Percentiles rank a stretch among this genome's conserved stretches.
These are phyloP conservation scores for Caenorhabditis sp. DNA, from an alignment of 2,888 invertebrate genomes.

Conservation along the genomic window DNA sequence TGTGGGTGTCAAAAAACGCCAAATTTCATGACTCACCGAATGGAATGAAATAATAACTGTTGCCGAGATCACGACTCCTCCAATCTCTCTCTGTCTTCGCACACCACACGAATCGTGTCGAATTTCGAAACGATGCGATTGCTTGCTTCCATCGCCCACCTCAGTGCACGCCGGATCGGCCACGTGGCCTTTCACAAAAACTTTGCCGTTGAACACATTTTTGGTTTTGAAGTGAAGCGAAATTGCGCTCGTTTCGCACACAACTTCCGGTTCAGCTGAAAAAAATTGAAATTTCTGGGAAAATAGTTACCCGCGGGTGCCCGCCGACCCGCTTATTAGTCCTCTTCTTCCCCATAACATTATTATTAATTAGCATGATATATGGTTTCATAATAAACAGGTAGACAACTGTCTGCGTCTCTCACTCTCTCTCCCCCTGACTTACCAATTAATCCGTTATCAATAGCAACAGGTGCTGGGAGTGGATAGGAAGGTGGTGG, in stretches of 20 bases:
- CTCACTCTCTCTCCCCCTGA: neutral
- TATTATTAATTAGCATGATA: too few relatives aligned
- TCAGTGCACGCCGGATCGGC: conserved; percentile 43
- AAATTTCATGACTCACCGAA: conserved; percentile 43
- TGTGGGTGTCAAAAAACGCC: neutral
- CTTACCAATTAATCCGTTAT: neutral
- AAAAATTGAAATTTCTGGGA: neutral
- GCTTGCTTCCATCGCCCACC: conserved; percentile 44
- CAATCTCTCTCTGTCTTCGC: conserved; percentile 61
- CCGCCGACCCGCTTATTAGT: too few relatives aligned
- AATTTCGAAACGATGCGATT: conserved; percentile 57
- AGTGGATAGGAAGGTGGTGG: neutral
- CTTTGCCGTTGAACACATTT: conserved; percentile 64
- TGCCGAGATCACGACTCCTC: conserved; percentile 64
- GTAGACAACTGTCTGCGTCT: too few relatives aligned
- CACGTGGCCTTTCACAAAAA: conserved; percentile 67
- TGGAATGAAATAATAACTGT: conserved; percentile 68
- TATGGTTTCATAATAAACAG: too few relatives aligned
- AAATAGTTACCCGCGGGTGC: too few relatives aligned
- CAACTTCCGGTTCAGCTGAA: conserved; percentile 65
- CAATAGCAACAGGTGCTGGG: neutral
- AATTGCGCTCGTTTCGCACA: conserved; percentile 63
- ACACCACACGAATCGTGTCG: conserved; percentile 67
- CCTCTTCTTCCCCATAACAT: too few relatives aligned
- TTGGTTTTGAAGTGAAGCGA: conserved; percentile 62